Base-by-base conservation (phyloP, 2,888 invertebrate species). In the Hoplodrina blanda region DNA sequence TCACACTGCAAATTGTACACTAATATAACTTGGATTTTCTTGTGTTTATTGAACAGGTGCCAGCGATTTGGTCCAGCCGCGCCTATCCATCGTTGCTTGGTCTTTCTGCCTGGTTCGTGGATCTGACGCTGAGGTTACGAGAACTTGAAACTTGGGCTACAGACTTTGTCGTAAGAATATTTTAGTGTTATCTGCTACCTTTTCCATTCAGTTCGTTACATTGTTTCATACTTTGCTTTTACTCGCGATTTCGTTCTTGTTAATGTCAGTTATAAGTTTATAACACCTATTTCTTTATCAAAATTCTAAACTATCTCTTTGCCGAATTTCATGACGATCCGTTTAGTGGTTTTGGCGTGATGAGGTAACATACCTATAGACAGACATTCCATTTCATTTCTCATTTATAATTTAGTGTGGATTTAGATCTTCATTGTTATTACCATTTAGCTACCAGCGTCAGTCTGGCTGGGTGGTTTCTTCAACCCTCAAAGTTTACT, bases 401-500 rank as follows among this genome's bases (percentile, higher is more conserved):
- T n/a, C n/a, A n/a, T n/a, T n/a, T n/a, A n/a, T n/a, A n/a, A n/a
- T n/a, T n/a, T n/a, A n/a, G n/a, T n/a, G n/a, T n/a, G n/a, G n/a
- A n/a, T n/a, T n/a, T n/a, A n/a, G n/a, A n/a, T n/a, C 13, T 41
- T 46, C 46, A 6, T 44, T 15, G 4, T 17, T 46, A 15, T 46
- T 17, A 37, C 44, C 46, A 13, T 55, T 54, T 76, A 98, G 98
- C 94, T 99, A 70, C 99, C 99, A 49, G 97, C 98, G 2, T 98
- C 98, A 54, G 99, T 99, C 19, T 99, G 99, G 99, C 95, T 99
- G 75, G 98, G 98, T 17, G 99, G 99, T n/a, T 99, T 99, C 94
- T 99, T 99, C 96, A 99, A 99, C 93, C 99, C 99, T 0, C 99
- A 99, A 94, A 99, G 99, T 52, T 97, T 99, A 86, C 95, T 99